Conservation (phyloP, 2,888 invertebrate species). For the Ctenicera cuprea region DNA sequence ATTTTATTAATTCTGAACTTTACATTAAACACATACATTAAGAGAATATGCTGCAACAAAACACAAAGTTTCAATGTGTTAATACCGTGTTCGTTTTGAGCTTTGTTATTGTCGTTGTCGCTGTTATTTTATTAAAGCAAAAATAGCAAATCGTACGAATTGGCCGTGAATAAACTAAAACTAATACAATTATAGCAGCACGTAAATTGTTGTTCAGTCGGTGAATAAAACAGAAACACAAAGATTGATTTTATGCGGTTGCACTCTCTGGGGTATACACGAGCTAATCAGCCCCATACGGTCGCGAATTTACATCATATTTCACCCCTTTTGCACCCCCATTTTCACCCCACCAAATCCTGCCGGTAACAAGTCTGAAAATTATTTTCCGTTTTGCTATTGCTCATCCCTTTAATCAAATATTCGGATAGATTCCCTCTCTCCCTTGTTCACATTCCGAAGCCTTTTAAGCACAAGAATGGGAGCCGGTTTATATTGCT, state of each 20-base stretch:
- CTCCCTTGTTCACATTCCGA: constrained; percentile 33
- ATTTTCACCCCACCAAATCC: constrained; percentile 47
- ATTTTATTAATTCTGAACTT: too few relatives aligned
- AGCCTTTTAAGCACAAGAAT: constrained; percentile 28
- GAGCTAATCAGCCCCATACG: constrained; percentile 61
- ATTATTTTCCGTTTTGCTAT: constrained; percentile 59
- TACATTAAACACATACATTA: too few relatives aligned
- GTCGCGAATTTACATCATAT: constrained; percentile 59
- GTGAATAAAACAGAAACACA: constrained; percentile 46
- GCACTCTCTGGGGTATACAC: constrained; percentile 57
- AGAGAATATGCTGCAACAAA: too few relatives aligned
- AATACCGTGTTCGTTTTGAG: too few relatives aligned
- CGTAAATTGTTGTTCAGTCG: constrained; percentile 38
- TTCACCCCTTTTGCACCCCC: constrained; percentile 52
- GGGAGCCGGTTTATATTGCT: constrained; percentile 30
- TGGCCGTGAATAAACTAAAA: constrained; percentile 22
- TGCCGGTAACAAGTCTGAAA: constrained; percentile 52
- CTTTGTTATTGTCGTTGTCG: background rate
- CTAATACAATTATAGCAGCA: constrained; percentile 28
- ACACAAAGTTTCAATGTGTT: too few relatives aligned
- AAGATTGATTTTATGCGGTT: constrained; percentile 61
- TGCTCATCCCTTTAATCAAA: constrained; percentile 58
- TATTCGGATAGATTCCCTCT: constrained; percentile 43
- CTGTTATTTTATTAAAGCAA: background rate
- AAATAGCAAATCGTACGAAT: background rate